Evolutionary conservation across 2,888 invertebrate species (phyloP).

Genomic region (Yponomeuta sedellus): DNA sequence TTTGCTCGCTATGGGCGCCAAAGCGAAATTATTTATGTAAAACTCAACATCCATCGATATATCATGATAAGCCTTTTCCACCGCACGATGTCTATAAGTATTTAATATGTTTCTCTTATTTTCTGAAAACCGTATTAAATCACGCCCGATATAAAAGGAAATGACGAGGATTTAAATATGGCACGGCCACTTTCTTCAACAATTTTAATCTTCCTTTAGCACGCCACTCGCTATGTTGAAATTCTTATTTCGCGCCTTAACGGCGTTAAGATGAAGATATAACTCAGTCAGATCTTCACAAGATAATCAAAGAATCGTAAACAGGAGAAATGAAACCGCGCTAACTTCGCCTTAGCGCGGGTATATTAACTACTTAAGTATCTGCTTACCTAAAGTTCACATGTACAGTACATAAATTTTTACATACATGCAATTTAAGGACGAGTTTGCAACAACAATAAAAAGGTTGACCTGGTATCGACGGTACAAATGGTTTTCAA

Average conservation of each 20-base stretch:
- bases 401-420: too few species aligned
- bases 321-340: conserved; percentile 13
- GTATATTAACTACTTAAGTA: neutral
- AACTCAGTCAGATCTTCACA: conserved; percentile 13
- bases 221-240: neutral
- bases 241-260: neutral
- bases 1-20: neutral
- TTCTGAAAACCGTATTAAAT: too few species aligned
- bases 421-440: too few species aligned
- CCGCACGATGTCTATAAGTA: too few species aligned
- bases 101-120: too few species aligned
- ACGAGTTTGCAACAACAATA: too few species aligned
- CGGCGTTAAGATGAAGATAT: conserved; percentile 13
- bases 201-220: conserved; percentile 10
- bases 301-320: conserved; percentile 15
- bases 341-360: neutral
- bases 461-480: too few species aligned
- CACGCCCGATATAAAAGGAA: neutral
- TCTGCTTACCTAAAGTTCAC: too few species aligned
- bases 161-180: neutral
- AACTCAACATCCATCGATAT: neutral
- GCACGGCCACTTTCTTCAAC: neutral
- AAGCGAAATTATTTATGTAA: neutral
- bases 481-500: too few species aligned
- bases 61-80: neutral